Base-by-base conservation (phyloP, 2,888 invertebrate species). In the Cataglyphis cursor region DNA sequence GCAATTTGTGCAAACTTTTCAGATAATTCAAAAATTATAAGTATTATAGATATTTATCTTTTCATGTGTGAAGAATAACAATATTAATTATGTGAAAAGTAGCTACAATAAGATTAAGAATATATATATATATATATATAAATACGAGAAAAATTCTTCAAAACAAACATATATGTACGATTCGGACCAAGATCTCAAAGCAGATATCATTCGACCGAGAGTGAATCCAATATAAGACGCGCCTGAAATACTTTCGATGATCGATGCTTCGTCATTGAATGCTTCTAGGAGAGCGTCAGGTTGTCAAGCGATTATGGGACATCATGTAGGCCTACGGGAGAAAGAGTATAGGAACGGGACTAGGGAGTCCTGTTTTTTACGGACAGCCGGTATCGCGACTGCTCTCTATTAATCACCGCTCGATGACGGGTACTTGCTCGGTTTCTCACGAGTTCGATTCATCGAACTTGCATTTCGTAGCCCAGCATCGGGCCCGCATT, bases 261-360 rank as follows among this genome's bases (percentile, higher is more conserved):
- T 90, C 90, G 90, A 90, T 90, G 90, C 76, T 74, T 82, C 70
- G 81, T 86, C 83, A 89, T 83, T 80, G 84, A 31, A 68, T 61
- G 89, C 65, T 86, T 68, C 86, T 82, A 72, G 84, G 73, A 85
- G 87, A 83, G 78, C 81, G 76, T 86, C 75, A 48, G 38, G 80
- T 86, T 90, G 90, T 89, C 89, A 85, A 87, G 83, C 88, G 91
- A 89, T 91, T 91, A 90, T 90, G 90, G 85, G 90, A 91, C 91
- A 90, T 87, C 88, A 72, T 91, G 90, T 90, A 90, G 82, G 74
- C 41, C 76, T 72, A 65, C 78, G 82, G 72, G 44, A 78, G 12
- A n/a, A 12, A 66, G 15, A 51, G 73, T 65, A 74, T 65, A 80
- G 84, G 75, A 82, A 76, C 85, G 64, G 65, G 85, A 74, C 64